phyloP scores from a whole-genome alignment of 2,888 invertebrate genomes.

The Eristalis pertinax region DNA sequence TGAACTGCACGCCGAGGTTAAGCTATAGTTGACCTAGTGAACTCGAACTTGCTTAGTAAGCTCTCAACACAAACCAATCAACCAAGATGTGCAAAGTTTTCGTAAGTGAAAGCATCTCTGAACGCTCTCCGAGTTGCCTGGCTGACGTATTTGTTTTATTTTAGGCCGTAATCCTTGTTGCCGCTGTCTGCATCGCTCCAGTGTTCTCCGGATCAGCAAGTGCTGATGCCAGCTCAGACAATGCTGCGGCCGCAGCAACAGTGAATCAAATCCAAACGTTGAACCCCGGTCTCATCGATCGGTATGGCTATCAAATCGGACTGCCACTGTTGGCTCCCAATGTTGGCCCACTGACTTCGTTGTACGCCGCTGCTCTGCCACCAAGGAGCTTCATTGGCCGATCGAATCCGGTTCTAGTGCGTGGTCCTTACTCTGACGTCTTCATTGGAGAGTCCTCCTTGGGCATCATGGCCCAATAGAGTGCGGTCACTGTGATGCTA shows the following conservation, averaged over 20 bases:
- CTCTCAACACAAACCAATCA: conserved; percentile 8
- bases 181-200: conserved; percentile 51
- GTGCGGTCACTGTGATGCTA: conserved; percentile 4
- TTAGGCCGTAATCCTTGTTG: conserved; percentile 48
- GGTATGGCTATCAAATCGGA: conserved; percentile 77
- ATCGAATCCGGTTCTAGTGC: conserved; percentile 75
- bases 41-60: conserved; percentile 34
- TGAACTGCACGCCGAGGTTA: conserved; percentile 20
- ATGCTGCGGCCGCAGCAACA: conserved; percentile 77
- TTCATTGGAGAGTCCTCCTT: conserved; percentile 44
- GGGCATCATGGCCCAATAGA: conserved; percentile 33
- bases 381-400: conserved; percentile 78
- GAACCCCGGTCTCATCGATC: conserved; percentile 74
- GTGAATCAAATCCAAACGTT: conserved; percentile 76
- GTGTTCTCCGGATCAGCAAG: not conserved
- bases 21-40: conserved; percentile 46
- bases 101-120: conserved; percentile 32
- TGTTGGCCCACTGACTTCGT: conserved; percentile 75
- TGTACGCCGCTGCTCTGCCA: conserved; percentile 78
- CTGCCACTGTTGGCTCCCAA: conserved; percentile 75
- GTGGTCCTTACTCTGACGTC: not conserved
- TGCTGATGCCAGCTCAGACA: conserved; percentile 74
- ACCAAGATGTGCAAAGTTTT: conserved; percentile 54
- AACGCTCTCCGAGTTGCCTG: not conserved
- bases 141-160: not conserved